Evolutionary conservation across 2,113 vertebrate species (phyloP), one percentile per base, ranked within the genome.

Genomic region (Casuarius casuarius): DNA sequence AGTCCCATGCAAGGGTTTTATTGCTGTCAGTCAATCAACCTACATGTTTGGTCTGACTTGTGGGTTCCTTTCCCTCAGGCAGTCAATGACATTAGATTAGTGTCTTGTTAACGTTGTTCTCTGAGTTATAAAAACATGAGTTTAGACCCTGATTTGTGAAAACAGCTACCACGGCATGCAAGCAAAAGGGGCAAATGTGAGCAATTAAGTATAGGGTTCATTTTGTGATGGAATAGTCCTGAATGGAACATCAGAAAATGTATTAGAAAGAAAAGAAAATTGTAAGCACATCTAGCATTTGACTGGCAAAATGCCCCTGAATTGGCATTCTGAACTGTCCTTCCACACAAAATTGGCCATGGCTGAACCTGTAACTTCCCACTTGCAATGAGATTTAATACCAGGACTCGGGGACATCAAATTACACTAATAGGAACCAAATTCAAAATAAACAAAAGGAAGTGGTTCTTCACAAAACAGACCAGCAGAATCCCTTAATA

Each of bases 21-120:
- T 73, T 81, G 90, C 94, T 92, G 70, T 96, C 94, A 93, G 77
- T 92, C 96, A 82, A 89, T 90, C 90, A 95, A 51, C 59, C 85
- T 90, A 48, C 40, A 13, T 61, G 88, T 78, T 42, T 89, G 65
- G 85, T 89, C 54, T 72, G 73, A 86, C 75, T 83, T 66, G 83
- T 48, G 80, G 67, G 70, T 71, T 94, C 54, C 87, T 81, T 81
- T 82, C 54, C 92, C 88, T 78, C 61, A 81, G 77, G 63, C 95
- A 75, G 89, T 78, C 8, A 19, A 87, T 79, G 87, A 42, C 76
- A 84, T 66, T 70, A 87, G 88, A 89, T 62, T 82, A 58, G 13
- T 82, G 91, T 31, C 38, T 20, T 38, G 79, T 90, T 88, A 95
- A 89, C 84, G 89, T 20, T 65, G 65, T 19, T 84, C 66, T 90